Evolutionary conservation across 2,888 invertebrate genomes (phyloP).

Genomic region (Acleris laterana): DNA sequence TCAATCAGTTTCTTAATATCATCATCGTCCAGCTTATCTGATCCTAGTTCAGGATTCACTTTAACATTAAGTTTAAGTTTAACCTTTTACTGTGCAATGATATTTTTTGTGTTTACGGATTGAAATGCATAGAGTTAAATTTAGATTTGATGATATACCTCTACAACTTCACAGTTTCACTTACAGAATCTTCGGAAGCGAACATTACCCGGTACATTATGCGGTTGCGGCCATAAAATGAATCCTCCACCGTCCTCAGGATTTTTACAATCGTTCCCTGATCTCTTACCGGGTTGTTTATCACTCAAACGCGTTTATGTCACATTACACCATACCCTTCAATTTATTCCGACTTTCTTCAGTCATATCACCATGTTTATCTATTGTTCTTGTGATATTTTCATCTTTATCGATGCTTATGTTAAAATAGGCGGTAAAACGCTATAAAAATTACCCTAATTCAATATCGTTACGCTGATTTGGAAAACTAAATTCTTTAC

Average conservation of each 20-base stretch:
- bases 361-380: slow-evolving; percentile 36
- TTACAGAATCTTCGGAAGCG: slow-evolving; percentile 25
- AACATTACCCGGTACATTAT: slow-evolving; percentile 66
- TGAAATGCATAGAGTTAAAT: neutral
- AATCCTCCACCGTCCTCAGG: slow-evolving; percentile 69
- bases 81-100: no score
- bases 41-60: no score
- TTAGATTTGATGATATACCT: neutral
- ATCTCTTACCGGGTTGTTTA: slow-evolving; percentile 61
- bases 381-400: slow-evolving; percentile 20
- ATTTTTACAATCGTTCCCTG: slow-evolving; percentile 65
- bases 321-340: slow-evolving; percentile 60
- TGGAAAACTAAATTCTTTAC: neutral
- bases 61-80: no score
- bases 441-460: slow-evolving; percentile 6
- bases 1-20: neutral
- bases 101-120: no score
- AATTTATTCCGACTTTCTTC: slow-evolving; percentile 63
- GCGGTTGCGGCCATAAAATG: slow-evolving; percentile 68
- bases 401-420: slow-evolving; percentile 5
- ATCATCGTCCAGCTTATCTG: neutral
- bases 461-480: neutral
- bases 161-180: neutral
- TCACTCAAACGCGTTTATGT: slow-evolving; percentile 63
- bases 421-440: slow-evolving; percentile 9